A percentile compares a stretch with the other conserved stretches of the same genome.
phyloP scores from a whole-genome alignment of 1,140 invertebrate genomes.

The Charaxes varanes region DNA sequence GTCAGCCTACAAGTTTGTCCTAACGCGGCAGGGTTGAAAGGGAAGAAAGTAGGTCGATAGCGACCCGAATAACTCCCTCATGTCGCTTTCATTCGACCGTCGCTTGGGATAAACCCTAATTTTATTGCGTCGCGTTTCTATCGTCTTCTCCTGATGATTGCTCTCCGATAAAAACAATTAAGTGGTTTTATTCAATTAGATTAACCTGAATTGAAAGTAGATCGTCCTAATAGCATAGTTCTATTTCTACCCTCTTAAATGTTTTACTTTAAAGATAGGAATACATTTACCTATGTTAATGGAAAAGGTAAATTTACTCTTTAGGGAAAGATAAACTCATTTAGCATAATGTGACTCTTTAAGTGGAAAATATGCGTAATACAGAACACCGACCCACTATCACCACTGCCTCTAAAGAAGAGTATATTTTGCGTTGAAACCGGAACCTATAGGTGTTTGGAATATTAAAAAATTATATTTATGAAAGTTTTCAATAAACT shows the following conservation, averaged over 20 bases:
- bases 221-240: neutral
- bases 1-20: slow-evolving; percentile 27
- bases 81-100: slow-evolving; percentile 50
- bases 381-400: no score
- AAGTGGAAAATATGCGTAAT: no score
- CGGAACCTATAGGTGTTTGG: no score
- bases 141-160: slow-evolving; percentile 28
- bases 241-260: neutral
- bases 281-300: no score
- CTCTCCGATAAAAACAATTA: slow-evolving; percentile 27
- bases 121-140: slow-evolving; percentile 49
- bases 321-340: no score
- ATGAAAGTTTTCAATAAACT: no score
- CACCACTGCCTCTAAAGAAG: no score
- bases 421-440: no score
- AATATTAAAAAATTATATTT: no score
- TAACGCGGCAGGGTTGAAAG: slow-evolving; percentile 35
- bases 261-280: neutral
- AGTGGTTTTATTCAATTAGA: slow-evolving; percentile 16
- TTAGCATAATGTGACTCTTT: no score
- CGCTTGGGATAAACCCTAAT: slow-evolving; percentile 60
- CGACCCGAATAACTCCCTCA: slow-evolving; percentile 29
- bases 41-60: slow-evolving; percentile 55
- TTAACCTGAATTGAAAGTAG: neutral
- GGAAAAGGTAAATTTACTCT: no score